phyloP scores from a whole-genome alignment of 1,140 invertebrate species.

The Aphelenchoides besseyi region DNA sequence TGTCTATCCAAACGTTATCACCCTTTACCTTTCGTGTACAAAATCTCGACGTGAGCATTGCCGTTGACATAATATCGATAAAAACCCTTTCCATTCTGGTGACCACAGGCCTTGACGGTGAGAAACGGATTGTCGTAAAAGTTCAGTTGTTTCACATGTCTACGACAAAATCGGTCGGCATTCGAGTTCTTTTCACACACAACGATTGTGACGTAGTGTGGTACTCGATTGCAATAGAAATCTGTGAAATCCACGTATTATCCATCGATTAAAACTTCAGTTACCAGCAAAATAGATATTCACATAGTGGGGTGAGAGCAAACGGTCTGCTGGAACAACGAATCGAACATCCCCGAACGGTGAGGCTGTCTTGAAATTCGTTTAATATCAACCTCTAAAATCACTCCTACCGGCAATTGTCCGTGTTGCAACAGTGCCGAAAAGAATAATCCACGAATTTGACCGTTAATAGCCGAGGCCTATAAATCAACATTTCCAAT shows the following conservation, averaged over 20 bases:
- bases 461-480: constrained; percentile 52
- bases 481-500: too few species aligned
- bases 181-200: constrained; percentile 33
- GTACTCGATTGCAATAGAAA: constrained; percentile 47
- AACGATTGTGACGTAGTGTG: constrained; percentile 50
- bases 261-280: constrained; percentile 3
- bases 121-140: constrained; percentile 13
- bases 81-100: neutral
- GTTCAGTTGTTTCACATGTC: neutral
- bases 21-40: too few species aligned
- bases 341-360: constrained; percentile 53
- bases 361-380: constrained; percentile 36
- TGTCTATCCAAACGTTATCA: too few species aligned
- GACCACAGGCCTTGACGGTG: neutral
- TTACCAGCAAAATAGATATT: constrained; percentile 22
- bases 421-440: constrained; percentile 38
- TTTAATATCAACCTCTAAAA: constrained; percentile 23
- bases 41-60: constrained; percentile 2
- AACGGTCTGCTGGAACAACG: constrained; percentile 21
- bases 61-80: neutral
- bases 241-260: constrained; percentile 43
- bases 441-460: constrained; percentile 48
- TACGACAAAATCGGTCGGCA: constrained; percentile 32
- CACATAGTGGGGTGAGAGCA: constrained; percentile 34
- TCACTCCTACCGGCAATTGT: too few species aligned